Base-by-base conservation (phyloP, 2,797 vertebrate genomes). In the Ispidina lecontei region DNA sequence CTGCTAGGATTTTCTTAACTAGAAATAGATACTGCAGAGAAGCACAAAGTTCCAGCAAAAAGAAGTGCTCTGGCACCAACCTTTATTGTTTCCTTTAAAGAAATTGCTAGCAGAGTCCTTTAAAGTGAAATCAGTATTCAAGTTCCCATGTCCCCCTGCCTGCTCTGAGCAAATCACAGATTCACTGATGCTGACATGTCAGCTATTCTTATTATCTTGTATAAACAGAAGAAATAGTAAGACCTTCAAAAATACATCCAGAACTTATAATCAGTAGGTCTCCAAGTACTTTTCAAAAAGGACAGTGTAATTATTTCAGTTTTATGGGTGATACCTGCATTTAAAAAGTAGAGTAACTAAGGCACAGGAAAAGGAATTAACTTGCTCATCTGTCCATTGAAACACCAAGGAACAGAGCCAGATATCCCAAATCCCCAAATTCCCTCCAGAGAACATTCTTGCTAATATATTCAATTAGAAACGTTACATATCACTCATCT, bases 1-100 rank as follows among this genome's bases (percentile, higher is more conserved):
- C 89, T 91, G 88, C 62, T 90, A 90, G 65, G 60, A 82, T 87
- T 90, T 79, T 91, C 62, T 82, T 84, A 89, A 94, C 74, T 85
- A 90, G 90, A 96, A 96, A 90, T 55, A 93, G 55, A 55, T 18
- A 56, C 65, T 71, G 62, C 72, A 83, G 84, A 91, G 69, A 80
- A 96, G 72, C 51, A 72, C 52, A 41, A 64, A 81, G 63, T 67
- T 87, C 51, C 81, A 91, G 71, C 55, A 83, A 90, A 91, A 94
- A 82, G 35, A 74, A 64, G 26, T 84, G 39, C 14, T 84, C 68
- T 93, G 51, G 88, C 67, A 87, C 41, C 62, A 83, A 65, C 26
- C 17, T 76, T 80, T 81, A 62, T 49, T 51, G 29, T 87, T 94
- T 89, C 72, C 51, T 96, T 90, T 90, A 89, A 94, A 90, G 72